These are phyloP conservation scores for Uropsilus gracilis DNA, from an alignment of 2,113 vertebrate genomes.

Conservation along the genomic window DNA sequence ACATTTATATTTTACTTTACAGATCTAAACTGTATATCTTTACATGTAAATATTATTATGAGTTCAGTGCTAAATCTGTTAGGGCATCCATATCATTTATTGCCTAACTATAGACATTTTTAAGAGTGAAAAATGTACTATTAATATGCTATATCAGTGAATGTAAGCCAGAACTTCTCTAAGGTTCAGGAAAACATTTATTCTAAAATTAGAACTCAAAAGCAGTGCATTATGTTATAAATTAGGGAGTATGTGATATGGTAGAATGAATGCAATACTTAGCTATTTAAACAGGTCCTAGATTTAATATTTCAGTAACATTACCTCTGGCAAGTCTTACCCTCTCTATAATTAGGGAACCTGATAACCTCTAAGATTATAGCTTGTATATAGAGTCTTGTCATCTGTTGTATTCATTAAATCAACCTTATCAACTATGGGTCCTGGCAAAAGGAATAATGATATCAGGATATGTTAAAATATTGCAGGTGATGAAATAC, in stretches of 20 bases:
- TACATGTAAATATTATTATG: neutral
- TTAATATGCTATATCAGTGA: neutral
- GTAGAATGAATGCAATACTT: neutral
- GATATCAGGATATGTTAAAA: neutral
- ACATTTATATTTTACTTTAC: conserved; percentile 12
- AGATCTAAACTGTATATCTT: neutral
- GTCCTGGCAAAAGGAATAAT: neutral
- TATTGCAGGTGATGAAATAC: neutral
- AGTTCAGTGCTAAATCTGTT: neutral
- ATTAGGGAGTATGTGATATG: neutral
- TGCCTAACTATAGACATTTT: neutral
- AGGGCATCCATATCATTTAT: neutral
- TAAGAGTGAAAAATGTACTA: neutral
- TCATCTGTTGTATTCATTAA: neutral
- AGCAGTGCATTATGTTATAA: neutral
- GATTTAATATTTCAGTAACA: neutral
- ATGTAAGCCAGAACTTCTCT: neutral
- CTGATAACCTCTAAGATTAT: neutral
- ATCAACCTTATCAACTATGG: neutral
- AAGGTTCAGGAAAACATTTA: neutral
- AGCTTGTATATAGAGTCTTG: neutral
- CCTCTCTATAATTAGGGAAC: neutral
- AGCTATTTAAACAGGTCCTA: neutral
- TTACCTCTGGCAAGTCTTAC: neutral
- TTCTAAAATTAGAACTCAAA: neutral